phyloP scores from a whole-genome alignment of 1,140 invertebrate species.

The Papilio dardanus region DNA sequence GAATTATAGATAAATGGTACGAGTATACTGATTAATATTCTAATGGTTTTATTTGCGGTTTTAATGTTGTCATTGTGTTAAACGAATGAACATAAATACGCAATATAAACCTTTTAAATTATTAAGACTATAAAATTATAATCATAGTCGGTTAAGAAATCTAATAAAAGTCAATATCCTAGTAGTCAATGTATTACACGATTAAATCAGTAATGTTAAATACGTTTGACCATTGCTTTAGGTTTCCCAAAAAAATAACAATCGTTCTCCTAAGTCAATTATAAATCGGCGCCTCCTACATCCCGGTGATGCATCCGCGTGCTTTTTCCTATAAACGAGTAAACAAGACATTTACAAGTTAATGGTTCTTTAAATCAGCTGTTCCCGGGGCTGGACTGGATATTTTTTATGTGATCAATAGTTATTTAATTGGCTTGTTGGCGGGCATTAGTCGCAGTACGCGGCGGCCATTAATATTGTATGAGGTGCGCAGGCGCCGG shows the following conservation, averaged over 20 bases:
- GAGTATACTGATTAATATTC: not conserved
- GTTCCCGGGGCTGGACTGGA: slow-evolving; percentile 1
- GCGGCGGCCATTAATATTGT: slow-evolving; percentile 64
- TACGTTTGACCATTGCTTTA: not conserved
- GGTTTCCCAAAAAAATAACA: slow-evolving; percentile 16
- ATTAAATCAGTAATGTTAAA: not conserved
- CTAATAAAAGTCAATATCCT: not conserved
- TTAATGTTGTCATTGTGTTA: not conserved
- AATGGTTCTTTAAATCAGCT: slow-evolving; percentile 31
- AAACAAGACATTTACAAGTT: slow-evolving; percentile 36
- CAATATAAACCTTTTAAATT: not conserved
- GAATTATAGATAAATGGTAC: not conserved
- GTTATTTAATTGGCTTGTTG: slow-evolving; percentile 50
- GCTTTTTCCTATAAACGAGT: slow-evolving; percentile 19
- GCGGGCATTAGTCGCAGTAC: slow-evolving; percentile 53
- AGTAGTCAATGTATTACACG: not conserved
- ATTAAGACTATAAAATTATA: not conserved
- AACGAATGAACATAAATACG: not conserved
- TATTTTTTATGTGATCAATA: slow-evolving; percentile 49
- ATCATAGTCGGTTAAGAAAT: not conserved
- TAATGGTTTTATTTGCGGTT: not conserved
- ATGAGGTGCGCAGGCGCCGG: slow-evolving; percentile 65
- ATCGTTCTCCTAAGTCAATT: slow-evolving; percentile 23
- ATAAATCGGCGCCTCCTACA: slow-evolving; percentile 5
- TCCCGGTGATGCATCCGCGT: slow-evolving; percentile 15